These are phyloP conservation scores for Drosophila anceps DNA, from an alignment of 2,888 invertebrate genomes.

Conservation along the genomic window DNA sequence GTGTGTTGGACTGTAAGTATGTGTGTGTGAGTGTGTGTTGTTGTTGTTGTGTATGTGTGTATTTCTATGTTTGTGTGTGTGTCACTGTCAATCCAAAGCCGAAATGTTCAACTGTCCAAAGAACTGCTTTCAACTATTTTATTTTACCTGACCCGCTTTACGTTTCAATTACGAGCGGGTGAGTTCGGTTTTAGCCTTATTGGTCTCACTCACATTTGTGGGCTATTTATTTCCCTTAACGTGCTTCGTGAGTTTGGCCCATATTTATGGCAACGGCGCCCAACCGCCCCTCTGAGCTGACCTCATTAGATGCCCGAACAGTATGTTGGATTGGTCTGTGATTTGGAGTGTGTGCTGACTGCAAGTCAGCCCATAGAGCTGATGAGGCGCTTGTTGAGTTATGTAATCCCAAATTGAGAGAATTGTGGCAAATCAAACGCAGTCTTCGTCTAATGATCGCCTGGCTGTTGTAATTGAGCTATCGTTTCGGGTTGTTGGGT, in stretches of 20 bases:
- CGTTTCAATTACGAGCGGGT: conserved; percentile 68
- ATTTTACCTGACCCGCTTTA: conserved; percentile 61
- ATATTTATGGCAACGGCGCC: conserved; percentile 51
- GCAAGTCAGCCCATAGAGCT: background rate
- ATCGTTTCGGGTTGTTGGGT: conserved; percentile 36
- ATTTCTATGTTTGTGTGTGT: conserved; percentile 1
- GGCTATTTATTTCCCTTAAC: conserved; percentile 24
- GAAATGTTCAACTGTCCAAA: conserved; percentile 45
- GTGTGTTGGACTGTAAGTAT: conserved; percentile 17
- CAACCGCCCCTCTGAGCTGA: conserved; percentile 37
- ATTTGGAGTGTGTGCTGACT: conserved; percentile 44
- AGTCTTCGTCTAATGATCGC: conserved; percentile 8
- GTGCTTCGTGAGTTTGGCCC: conserved; percentile 70
- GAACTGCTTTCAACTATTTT: conserved; percentile 37
- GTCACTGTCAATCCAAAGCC: conserved; percentile 51
- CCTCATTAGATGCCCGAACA: conserved; percentile 61
- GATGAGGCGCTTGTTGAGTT: background rate
- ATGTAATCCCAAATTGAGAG: conserved; percentile 59
- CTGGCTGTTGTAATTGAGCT: conserved; percentile 37
- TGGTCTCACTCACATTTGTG: conserved; percentile 16
- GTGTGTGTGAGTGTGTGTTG: conserved; percentile 12
- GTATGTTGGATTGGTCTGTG: conserved; percentile 31
- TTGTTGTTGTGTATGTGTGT: background rate
- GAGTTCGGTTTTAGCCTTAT: conserved; percentile 26
- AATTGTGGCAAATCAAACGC: background rate